Evolutionary conservation across 2,113 vertebrate genomes (phyloP).

Genomic region (Notothenia rossii): DNA sequence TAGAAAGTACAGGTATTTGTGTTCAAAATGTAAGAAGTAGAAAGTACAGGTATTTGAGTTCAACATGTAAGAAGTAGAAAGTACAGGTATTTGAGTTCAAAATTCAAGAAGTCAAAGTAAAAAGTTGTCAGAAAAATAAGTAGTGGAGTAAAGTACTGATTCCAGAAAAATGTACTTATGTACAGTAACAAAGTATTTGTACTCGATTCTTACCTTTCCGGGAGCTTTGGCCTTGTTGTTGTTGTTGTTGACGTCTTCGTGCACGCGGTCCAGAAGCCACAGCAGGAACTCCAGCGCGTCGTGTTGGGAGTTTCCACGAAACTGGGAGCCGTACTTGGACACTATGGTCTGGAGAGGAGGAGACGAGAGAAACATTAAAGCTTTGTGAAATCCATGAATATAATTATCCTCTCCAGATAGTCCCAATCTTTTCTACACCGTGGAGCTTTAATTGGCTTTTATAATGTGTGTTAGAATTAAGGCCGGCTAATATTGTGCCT

Average conservation of each 20-base stretch:
- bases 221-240: slow-evolving; percentile 72
- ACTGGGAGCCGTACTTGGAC: slow-evolving; percentile 93
- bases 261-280: slow-evolving; percentile 94
- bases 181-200: too few relatives aligned
- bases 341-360: slow-evolving; percentile 87
- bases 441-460: slow-evolving; percentile 21
- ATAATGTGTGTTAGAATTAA: slow-evolving; percentile 44
- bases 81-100: too few relatives aligned
- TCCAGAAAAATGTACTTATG: too few relatives aligned
- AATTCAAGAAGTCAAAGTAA: too few relatives aligned
- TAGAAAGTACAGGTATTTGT: too few relatives aligned
- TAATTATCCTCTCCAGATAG: neutral
- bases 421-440: neutral
- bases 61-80: too few relatives aligned
- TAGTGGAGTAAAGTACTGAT: too few relatives aligned
- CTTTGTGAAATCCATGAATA: neutral
- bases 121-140: too few relatives aligned
- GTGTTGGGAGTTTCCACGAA: slow-evolving; percentile 94
- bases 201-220: slow-evolving; percentile 83
- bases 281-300: slow-evolving; percentile 97
- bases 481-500: neutral
- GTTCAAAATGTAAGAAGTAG: too few relatives aligned
- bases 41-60: too few relatives aligned
- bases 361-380: neutral
- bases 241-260: slow-evolving; percentile 90